A percentile compares a stretch with the other conserved stretches of the same genome.
phyloP scores from a whole-genome alignment of 2,797 vertebrate genomes.

The Mormyrus hasselquistii region DNA sequence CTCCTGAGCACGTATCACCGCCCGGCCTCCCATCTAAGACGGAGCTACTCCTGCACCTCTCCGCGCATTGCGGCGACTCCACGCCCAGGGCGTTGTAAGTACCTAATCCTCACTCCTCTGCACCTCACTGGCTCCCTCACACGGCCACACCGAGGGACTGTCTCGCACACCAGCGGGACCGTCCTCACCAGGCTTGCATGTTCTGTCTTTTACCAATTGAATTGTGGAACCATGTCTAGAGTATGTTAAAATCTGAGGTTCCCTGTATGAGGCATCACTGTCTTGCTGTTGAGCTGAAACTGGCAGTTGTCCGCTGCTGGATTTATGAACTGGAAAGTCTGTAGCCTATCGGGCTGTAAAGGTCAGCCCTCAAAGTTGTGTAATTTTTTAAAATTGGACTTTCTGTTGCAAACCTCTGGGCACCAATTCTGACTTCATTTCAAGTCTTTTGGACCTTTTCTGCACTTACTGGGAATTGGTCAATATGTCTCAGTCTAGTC shows the following conservation, averaged over 20 bases:
- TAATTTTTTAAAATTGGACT: not conserved
- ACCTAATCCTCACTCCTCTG: slow-evolving; percentile 31
- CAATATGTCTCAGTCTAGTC: not conserved
- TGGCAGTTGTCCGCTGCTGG: not conserved
- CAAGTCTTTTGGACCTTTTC: not conserved
- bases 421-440: not conserved
- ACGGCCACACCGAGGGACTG: not conserved
- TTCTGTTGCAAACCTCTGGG: not conserved
- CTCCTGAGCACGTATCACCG: slow-evolving; percentile 57
- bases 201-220: not conserved
- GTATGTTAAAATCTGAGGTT: not conserved
- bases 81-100: slow-evolving; percentile 56
- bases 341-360: not conserved
- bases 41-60: slow-evolving; percentile 37
- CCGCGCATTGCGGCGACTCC: slow-evolving; percentile 44
- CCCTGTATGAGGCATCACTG: not conserved
- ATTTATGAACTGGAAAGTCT: not conserved
- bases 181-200: not conserved
- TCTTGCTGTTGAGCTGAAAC: not conserved
- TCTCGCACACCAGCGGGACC: not conserved
- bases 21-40: slow-evolving; percentile 46
- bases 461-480: not conserved
- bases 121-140: not conserved
- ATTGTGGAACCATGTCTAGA: not conserved
- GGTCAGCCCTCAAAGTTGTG: not conserved